phyloP scores from a whole-genome alignment of 2,888 invertebrate genomes.

The Erebia epiphron region DNA sequence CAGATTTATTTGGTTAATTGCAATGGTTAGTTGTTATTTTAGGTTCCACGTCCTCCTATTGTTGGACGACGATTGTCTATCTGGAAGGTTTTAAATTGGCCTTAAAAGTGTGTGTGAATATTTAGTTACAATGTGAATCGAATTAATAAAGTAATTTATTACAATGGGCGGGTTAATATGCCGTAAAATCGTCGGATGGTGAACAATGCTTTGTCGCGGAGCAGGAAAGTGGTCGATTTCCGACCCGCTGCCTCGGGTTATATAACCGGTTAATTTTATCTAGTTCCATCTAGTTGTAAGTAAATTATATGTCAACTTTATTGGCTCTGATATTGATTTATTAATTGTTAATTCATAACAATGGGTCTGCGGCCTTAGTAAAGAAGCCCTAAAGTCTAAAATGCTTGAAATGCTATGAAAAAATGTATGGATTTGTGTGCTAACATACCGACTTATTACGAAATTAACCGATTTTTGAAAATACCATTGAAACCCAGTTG shows the following conservation, averaged over 20 bases:
- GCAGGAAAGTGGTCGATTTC: constrained; percentile 49
- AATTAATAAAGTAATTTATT: constrained; percentile 48
- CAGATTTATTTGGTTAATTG: too few relatives aligned
- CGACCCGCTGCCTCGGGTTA: constrained; percentile 39
- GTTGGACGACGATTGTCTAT: constrained; percentile 1
- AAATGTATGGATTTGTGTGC: too few relatives aligned
- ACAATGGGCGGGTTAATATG: constrained; percentile 49
- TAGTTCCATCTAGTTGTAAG: background rate
- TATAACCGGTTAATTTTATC: background rate
- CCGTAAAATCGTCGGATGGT: constrained; percentile 46
- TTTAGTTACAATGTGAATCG: constrained; percentile 32
- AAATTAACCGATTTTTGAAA: too few relatives aligned
- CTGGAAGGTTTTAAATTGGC: constrained; percentile 16
- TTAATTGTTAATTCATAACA: too few relatives aligned
- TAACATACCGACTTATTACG: too few relatives aligned
- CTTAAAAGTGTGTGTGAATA: constrained; percentile 11
- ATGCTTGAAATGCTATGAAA: too few relatives aligned
- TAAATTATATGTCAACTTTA: background rate
- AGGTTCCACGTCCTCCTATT: background rate
- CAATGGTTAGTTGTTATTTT: background rate
- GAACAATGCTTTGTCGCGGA: constrained; percentile 44
- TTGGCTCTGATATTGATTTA: background rate
- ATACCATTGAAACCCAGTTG: too few relatives aligned
- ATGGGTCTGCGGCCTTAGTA: too few relatives aligned
- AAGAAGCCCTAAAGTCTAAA: too few relatives aligned